phyloP scores from a whole-genome alignment of 2,888 invertebrate genomes.

The Metallyticus violacea region DNA sequence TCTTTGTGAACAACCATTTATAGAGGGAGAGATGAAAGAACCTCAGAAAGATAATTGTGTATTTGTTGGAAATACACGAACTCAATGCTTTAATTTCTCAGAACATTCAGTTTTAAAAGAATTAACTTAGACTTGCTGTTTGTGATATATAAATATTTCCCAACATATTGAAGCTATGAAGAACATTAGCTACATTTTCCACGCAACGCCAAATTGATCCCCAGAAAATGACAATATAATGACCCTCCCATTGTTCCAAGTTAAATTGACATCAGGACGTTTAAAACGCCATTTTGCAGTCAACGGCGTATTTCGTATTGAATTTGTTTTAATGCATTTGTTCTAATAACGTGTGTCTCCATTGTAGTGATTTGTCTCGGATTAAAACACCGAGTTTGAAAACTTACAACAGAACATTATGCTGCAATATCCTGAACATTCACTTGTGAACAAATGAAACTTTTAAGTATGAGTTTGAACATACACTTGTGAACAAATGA shows the following conservation, averaged over 20 bases:
- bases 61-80: too few species aligned
- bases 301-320: neutral
- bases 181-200: neutral
- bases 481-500: too few species aligned
- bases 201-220: neutral
- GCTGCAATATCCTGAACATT: too few species aligned
- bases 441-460: too few species aligned
- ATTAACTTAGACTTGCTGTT: too few species aligned
- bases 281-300: neutral
- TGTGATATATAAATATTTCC: too few species aligned
- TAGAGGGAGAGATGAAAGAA: too few species aligned
- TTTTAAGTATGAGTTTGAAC: too few species aligned
- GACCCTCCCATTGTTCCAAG: neutral
- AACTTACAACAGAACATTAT: too few species aligned
- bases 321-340: neutral
- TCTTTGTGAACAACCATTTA: too few species aligned
- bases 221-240: neutral
- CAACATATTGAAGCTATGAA: neutral
- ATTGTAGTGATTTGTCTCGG: neutral
- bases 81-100: neutral
- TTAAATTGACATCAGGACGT: neutral
- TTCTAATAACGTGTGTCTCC: neutral
- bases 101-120: too few species aligned
- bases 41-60: too few species aligned
- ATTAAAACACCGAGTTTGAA: neutral